Evolutionary conservation across 2,113 vertebrate genomes (phyloP), one percentile per base, ranked within the genome.

Genomic region (Apistogramma diplotaenia): DNA sequence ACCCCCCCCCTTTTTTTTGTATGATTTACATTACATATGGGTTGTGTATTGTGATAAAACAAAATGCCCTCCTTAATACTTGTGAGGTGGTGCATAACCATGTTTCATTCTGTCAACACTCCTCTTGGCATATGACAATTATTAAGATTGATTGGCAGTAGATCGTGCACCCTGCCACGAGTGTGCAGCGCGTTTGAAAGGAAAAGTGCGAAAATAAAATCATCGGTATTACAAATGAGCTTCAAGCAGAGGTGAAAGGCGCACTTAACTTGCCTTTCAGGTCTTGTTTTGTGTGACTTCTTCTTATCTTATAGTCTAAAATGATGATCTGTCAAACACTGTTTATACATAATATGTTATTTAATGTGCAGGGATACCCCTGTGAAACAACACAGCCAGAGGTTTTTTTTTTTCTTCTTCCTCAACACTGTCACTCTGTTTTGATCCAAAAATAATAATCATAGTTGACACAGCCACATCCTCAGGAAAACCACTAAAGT

Each of bases 311-410:
- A 86, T 85, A 90, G 84, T 89, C 82, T 65, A 21, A 86, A 92
- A 92, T 88, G 91, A 92, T 90, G 80, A 89, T 85, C 89, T 85
- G 90, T 93, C 92, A 94, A 84, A 89, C 62, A 83, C 54, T 89
- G 80, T 94, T 93, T 92, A 79, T 84, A 77, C 81, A 81, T 86
- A 86, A 93, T 90, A 89, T 86, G 88, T 89, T 87, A 80, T 87
- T 92, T 89, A 91, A 90, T 88, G 86, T 85, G 88, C 85, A 77
- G 79, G 82, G 89, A 91, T 93, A 85, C 72, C 83, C 79, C 83
- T 89, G 33, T 85, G 87, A 89, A 91, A 90, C 81, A 80, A 86
- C 88, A 87, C 82, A 78, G 88, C 90, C 85, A 75, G 81, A 87
- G 84, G 86, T 87, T 91, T 90, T 92, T 85, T 43, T 3, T 21